phyloP scores from a whole-genome alignment of 2,113 vertebrate genomes.

The Otocyon megalotis region DNA sequence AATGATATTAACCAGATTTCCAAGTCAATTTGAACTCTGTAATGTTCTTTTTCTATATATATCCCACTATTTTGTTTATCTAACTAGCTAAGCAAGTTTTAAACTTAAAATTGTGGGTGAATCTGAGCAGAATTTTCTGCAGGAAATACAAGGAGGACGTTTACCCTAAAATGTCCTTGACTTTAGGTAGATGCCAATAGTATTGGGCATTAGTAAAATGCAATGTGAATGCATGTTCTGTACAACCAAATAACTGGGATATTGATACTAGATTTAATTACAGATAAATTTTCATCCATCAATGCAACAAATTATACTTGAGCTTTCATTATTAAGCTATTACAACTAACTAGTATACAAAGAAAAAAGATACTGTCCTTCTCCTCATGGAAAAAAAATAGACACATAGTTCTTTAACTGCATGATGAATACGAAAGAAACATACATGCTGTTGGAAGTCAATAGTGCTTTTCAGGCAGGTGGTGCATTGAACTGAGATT shows the following conservation, averaged over 20 bases:
- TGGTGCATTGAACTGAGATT: not conserved
- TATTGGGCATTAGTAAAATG: slow-evolving; percentile 22
- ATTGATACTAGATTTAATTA: slow-evolving; percentile 4
- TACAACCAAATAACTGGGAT: not conserved
- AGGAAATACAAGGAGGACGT: not conserved
- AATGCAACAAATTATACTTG: slow-evolving; percentile 35
- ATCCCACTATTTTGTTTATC: not conserved
- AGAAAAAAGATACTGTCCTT: not conserved
- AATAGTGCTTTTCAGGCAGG: not conserved
- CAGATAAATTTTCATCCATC: not conserved
- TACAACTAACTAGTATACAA: not conserved
- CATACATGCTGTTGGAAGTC: not conserved
- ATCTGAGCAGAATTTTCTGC: not conserved
- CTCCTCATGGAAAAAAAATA: not conserved
- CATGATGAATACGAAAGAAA: not conserved
- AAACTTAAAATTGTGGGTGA: not conserved
- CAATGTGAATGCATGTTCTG: not conserved
- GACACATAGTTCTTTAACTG: not conserved
- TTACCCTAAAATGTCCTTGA: not conserved
- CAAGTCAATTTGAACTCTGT: not conserved
- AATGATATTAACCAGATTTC: not conserved
- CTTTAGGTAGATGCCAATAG: not conserved
- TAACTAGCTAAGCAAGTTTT: not conserved
- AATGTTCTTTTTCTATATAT: not conserved
- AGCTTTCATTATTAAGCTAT: not conserved